Evolutionary conservation across 2,888 invertebrate species (phyloP), one percentile per base, ranked within the genome.

Genomic region (Saturnia pavonia): DNA sequence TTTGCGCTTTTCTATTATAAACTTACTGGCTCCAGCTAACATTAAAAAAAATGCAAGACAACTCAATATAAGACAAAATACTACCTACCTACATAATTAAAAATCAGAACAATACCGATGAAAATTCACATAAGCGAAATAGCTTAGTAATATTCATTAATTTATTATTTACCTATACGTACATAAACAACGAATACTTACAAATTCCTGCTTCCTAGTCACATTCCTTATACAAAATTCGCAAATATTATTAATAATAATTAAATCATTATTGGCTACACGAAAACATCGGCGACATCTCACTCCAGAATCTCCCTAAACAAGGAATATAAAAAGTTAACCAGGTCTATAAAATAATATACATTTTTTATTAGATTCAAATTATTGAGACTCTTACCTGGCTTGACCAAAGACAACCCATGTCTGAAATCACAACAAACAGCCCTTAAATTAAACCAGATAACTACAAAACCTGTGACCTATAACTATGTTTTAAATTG

Each of bases 391-490:
- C 25, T 57, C 81, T 82, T 73, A 82, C 83, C 72, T 77, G 77
- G 45, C 70, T 51, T 19, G 84, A 84, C 77, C 75, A 81, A 67
- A 80, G 75, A 65, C 78, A 78, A 54, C 83, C 83, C 83, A 84
- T 78, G 65, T 67, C 73, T 25, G 45, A 54, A 54, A 22, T 25
- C 25, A 57, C 12, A 25, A 57, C 25, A 57, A 57, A 57, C 16
- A 25, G 3, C 4, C 2, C 25, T 57, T 57, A 25, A 27, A 57
- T 27, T n/a, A 54, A 16, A 16, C 4, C 8, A 57, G 14, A 25
- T 14, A 57, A 14, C 8, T 27, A 57, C 12, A 57, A 14, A n/a
- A n/a, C 22, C 9, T 25, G 1, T 25, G 0, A 1, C 12, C 14
- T 1, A 25, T 57, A 25, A 25, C 14, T 11, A 3, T 57, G 14